Base-by-base conservation (phyloP, 1,140 invertebrate genomes). In the Idris sp. region DNA sequence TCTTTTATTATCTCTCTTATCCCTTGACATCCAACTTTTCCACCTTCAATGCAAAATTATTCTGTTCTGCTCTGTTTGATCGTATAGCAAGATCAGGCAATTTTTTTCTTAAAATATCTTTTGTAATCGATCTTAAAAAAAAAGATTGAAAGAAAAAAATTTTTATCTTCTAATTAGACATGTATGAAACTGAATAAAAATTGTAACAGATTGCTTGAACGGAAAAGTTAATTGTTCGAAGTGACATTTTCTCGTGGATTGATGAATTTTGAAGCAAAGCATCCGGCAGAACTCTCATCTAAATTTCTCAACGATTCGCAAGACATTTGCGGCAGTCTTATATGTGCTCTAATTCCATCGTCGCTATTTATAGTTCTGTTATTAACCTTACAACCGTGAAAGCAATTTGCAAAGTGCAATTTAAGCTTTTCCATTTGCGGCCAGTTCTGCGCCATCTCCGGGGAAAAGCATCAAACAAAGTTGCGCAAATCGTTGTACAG, bases 11-110 rank as follows among this genome's bases (percentile, higher is more conserved):
- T 53, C 30, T 48, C 22, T 30, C 38, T 56, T 64, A 69, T 64
- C 72, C 38, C 28, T 22, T 10, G 19, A 41, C 26, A 61, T 53
- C 72, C 40, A 64, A 56, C 36, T 68, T 51, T 19, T 18, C 56
- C 15, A 40, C 53, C 59, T 74, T 75, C 64, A 51, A 51, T 36
- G 38, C 54, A n/a, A n/a, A 54, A 59, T 46, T 69, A 36, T 56
- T 51, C 58, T 58, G 73, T 71, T 65, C 53, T 54, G 73, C 65
- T 76, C 35, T 71, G 58, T 53, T 76, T 58, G 30, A 51, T 59
- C 54, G 59, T 51, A 30, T 59, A 69, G 65, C 73, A 75, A 65
- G 73, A 75, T 69, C 28, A 69, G 30, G 62, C 56, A 43, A 67
- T 51, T 74, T 56, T 64, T 69, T 75, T 75, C 19, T 22, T 22